Evolutionary conservation across 1,140 invertebrate genomes (phyloP).

Genomic region (Sinella curviseta): DNA sequence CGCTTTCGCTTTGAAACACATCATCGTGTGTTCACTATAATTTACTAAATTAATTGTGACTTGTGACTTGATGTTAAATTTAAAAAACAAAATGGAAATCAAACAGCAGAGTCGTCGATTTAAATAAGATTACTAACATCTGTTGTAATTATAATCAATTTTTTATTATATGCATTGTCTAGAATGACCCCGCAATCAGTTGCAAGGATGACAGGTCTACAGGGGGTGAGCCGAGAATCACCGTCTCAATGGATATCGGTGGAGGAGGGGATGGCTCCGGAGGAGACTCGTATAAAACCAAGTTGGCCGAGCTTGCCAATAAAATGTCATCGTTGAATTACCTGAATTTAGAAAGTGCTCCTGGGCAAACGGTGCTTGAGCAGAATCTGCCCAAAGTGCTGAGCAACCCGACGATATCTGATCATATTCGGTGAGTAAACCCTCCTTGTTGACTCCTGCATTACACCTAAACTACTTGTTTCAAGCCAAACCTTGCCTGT

Average conservation of each 20-base stretch:
- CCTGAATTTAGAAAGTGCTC: slow-evolving; percentile 65
- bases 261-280: not conserved
- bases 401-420: slow-evolving; percentile 66
- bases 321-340: slow-evolving; percentile 46
- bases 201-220: not conserved
- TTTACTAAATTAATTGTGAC: no score
- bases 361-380: slow-evolving; percentile 63
- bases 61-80: no score
- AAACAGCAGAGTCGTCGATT: no score
- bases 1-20: no score
- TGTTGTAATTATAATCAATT: no score
- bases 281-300: slow-evolving; percentile 4
- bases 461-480: no score
- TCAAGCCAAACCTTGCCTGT: not conserved
- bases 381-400: slow-evolving; percentile 70
- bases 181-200: not conserved
- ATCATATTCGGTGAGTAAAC: slow-evolving; percentile 56
- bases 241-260: slow-evolving; percentile 16
- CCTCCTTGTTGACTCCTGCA: not conserved
- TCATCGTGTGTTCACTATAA: no score
- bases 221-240: not conserved
- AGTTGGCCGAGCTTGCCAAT: slow-evolving; percentile 1
- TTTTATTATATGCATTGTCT: no score
- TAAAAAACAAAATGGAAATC: no score
- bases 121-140: no score